Evolutionary conservation across 2,113 vertebrate species (phyloP), one percentile per base, ranked within the genome.

Genomic region (Ibidorhyncha struthersii): DNA sequence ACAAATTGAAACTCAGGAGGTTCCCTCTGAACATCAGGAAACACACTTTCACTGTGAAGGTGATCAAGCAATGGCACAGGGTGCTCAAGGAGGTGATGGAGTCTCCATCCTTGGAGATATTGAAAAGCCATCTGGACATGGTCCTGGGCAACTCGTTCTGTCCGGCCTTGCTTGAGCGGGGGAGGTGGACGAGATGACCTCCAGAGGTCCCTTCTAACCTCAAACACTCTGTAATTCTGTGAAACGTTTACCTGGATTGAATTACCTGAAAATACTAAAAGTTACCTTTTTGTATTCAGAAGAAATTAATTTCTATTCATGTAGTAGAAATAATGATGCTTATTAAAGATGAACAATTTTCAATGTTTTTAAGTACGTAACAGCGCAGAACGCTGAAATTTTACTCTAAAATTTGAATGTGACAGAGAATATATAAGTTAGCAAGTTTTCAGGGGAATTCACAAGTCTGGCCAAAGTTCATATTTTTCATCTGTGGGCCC

Each of bases 391-490:
- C 22, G 59, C 18, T 62, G 45, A 69, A 66, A 61, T 76, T 89
- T 62, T 70, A 45, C 1, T 2, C 41, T 80, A 61, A 82, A 92
- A 77, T 58, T 72, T 90, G 49, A 53, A 62, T 53, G 43, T 27
- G 32, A 86, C 11, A 69, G 18, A 79, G 43, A 83, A 80, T 70
- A 62, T 72, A 5, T 20, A 72, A 77, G 14, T 82, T 92, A 88
- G 12, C 41, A 90, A 69, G 45, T 93, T 96, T 97, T 88, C 67
- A 86, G 43, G 34, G 23, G 62, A 93, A 88, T 81, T 92, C 55
- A 62, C 66, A 88, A 81, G 41, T 88, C 63, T 96, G 73, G 25
- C 25, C 96, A 91, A 94, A 92, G 58, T 45, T 88, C 78, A 9
- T 65, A 26, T 80, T 93, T 96, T 91, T 93, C 49, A 80, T 82